Base-by-base conservation (phyloP, 1,140 invertebrate genomes). In the Drosophila elegans region DNA sequence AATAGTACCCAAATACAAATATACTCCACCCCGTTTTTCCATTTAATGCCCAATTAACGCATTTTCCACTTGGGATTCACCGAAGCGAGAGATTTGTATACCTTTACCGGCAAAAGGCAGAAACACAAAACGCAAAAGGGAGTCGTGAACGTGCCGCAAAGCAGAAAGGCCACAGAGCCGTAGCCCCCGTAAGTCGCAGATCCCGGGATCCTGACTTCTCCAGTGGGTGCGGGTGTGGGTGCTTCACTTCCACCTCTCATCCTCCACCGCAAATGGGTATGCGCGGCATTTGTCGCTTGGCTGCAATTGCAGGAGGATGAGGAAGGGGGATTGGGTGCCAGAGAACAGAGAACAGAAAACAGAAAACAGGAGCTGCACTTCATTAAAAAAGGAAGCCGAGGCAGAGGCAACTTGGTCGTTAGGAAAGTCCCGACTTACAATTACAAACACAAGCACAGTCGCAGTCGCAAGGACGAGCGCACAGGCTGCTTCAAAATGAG, bases 1-100 rank as follows among this genome's bases (percentile, higher is more conserved):
- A 32, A n/a, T 7, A 29, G 21, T n/a, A 16, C 25, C 41, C 11
- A 38, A 64, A 46, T 21, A 32, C 29, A 46, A 60, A 60, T 41
- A 57, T 36, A 48, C 13, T 39, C 25, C 21, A 1, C 10, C 53
- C 41, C 60, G 5, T 44, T 32, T 59, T 75, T 75, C 60, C 82
- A 88, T 88, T 83, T 89, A 76, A 88, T 88, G 83, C 75, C 79
- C 83, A 89, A 88, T 88, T 88, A 89, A 88, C 83, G 83, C 63
- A 88, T 88, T 88, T 88, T 80, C 72, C 79, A 88, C 83, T 88
- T 88, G 38, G 78, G 45, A 69, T 67, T 51, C 79, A 77, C 54
- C 80, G 71, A 77, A 64, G 84, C 83, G 74, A 54, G 49, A 75
- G 68, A 82, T 82, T 78, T 81, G 74, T 86, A 71, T 81, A 78